Conservation (phyloP, 2,113 vertebrate genomes). For the Verasper variegatus region DNA sequence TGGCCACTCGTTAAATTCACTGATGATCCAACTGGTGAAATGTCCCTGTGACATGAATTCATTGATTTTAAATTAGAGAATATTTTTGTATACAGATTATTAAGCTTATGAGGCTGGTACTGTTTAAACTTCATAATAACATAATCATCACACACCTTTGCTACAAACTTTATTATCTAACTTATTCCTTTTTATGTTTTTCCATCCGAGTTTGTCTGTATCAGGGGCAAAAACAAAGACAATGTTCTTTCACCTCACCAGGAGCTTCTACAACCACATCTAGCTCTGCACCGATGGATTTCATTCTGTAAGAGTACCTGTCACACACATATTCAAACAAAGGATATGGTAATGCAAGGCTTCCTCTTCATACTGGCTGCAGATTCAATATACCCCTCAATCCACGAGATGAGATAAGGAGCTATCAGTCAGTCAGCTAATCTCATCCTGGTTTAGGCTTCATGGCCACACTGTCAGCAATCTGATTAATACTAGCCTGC, state of each 20-base stretch:
- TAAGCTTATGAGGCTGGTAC: background rate
- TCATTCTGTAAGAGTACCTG: constrained; percentile 23
- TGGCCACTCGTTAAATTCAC: too few relatives aligned
- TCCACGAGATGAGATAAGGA: constrained; percentile 52
- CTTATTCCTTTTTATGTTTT: background rate
- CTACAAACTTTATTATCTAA: background rate
- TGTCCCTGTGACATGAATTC: background rate
- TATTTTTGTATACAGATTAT: too few relatives aligned
- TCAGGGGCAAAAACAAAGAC: background rate
- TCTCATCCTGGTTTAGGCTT: constrained; percentile 62
- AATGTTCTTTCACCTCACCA: background rate
- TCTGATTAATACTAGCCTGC: constrained; percentile 72
- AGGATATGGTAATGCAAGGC: constrained; percentile 6
- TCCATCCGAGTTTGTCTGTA: background rate
- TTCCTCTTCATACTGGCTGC: background rate
- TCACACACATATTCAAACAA: constrained; percentile 8
- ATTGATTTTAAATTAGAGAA: constrained; percentile 13
- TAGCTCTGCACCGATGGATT: constrained; percentile 4
- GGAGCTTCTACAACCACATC: constrained; percentile 31
- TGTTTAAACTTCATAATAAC: background rate
- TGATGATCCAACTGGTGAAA: too few relatives aligned
- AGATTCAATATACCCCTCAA: constrained; percentile 42
- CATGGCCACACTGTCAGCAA: constrained; percentile 62
- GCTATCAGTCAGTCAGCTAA: constrained; percentile 62
- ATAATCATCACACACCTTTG: background rate